Evolutionary conservation across 2,797 vertebrate genomes (phyloP).

Genomic region (Oophaga sylvatica): DNA sequence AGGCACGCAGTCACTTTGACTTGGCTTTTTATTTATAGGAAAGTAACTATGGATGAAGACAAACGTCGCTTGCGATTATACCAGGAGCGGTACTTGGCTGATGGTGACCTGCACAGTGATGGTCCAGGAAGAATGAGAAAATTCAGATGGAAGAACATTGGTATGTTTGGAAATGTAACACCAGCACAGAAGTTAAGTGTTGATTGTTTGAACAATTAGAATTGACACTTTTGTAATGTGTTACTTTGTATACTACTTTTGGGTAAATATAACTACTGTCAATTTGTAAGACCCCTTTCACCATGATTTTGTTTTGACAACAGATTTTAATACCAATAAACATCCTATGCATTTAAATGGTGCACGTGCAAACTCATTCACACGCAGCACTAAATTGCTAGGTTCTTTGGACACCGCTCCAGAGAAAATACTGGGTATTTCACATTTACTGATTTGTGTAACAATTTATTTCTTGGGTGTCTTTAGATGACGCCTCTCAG

Average conservation of each 20-base stretch:
- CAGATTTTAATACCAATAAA: no score
- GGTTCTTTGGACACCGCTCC: no score
- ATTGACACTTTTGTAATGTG: neutral
- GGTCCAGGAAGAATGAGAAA: constrained; percentile 89
- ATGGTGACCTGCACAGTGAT: constrained; percentile 93
- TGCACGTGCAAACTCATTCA: no score
- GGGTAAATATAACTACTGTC: no score
- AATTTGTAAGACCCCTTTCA: no score
- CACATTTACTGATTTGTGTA: neutral
- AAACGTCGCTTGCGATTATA: constrained; percentile 89
- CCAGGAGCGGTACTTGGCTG: constrained; percentile 91
- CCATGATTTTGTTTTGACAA: no score
- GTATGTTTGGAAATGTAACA: constrained; percentile 65
- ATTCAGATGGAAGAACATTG: constrained; percentile 94
- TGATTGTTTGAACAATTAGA: neutral
- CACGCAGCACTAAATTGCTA: no score
- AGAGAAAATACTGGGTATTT: neutral
- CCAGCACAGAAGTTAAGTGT: neutral
- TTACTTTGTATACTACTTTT: no score
- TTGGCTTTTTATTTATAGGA: constrained; percentile 75
- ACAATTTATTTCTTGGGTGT: neutral
- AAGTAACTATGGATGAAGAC: constrained; percentile 91
- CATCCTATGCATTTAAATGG: no score
- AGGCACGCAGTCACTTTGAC: neutral
- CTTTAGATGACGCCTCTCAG: constrained; percentile 83